These are phyloP conservation scores for Mixornis gularis DNA, from an alignment of 2,113 vertebrate genomes.

Conservation along the genomic window DNA sequence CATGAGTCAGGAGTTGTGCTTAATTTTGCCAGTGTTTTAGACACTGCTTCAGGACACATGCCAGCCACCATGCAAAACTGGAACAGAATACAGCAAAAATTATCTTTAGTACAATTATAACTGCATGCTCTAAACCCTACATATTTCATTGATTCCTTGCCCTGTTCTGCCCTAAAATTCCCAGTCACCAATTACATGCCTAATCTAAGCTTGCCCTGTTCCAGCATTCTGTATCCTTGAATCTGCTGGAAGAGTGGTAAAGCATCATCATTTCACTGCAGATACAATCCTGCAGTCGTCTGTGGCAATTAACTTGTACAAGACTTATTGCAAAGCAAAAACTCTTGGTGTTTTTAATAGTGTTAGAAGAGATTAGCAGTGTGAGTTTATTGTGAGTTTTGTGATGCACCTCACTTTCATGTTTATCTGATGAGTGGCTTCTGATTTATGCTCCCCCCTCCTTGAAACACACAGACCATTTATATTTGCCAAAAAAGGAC, in stretches of 20 bases:
- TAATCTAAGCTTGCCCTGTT: background rate
- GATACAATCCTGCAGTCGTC: background rate
- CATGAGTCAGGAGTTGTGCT: background rate
- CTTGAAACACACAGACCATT: background rate
- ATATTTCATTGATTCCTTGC: background rate
- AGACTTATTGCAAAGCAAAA: background rate
- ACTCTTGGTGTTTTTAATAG: slow-evolving; percentile 20
- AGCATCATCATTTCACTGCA: background rate
- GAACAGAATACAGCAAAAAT: background rate
- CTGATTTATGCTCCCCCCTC: background rate
- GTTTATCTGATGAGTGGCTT: background rate
- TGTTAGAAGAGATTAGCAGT: slow-evolving; percentile 55
- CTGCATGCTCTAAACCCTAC: background rate
- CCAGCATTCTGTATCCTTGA: background rate
- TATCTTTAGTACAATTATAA: background rate
- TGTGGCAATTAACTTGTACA: background rate
- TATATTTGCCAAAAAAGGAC: background rate
- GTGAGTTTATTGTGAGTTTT: slow-evolving; percentile 45
- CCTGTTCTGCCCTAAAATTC: background rate
- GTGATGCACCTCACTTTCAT: background rate
- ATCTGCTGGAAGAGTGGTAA: background rate
- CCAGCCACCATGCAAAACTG: background rate
- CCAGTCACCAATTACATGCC: background rate
- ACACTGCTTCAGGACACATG: background rate
- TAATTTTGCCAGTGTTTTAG: slow-evolving; percentile 21